A percentile compares a stretch with the other conserved stretches of the same genome.
These are phyloP conservation scores for Unio pictorum DNA, from an alignment of 2,888 invertebrate genomes.

Conservation along the genomic window DNA sequence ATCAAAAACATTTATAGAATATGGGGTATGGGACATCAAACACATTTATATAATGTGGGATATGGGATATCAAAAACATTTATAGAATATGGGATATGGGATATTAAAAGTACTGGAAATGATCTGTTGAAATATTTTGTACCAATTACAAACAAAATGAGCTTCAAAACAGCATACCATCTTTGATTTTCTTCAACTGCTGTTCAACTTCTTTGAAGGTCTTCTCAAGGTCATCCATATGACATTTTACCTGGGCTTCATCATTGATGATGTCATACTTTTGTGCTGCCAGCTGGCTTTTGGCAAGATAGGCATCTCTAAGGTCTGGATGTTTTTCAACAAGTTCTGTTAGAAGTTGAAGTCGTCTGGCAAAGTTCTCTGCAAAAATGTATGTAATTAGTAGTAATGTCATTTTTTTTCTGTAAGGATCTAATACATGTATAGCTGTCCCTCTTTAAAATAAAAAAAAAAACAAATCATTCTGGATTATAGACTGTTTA, in stretches of 20 bases:
- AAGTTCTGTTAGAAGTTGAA: conserved; percentile 45
- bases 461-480: no score
- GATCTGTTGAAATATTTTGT: background rate
- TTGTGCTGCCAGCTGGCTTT: conserved; percentile 59
- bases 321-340: conserved; percentile 58
- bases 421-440: no score
- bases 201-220: conserved; percentile 52
- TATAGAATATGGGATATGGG: no score
- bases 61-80: no score
- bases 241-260: conserved; percentile 53
- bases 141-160: background rate
- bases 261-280: conserved; percentile 62
- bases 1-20: no score
- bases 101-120: no score
- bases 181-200: conserved; percentile 41
- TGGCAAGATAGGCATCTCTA: conserved; percentile 55
- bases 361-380: conserved; percentile 57
- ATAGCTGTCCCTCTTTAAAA: no score
- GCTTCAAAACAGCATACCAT: conserved; percentile 25
- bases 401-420: background rate
- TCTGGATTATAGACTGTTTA: no score
- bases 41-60: no score
- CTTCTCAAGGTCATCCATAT: conserved; percentile 49
- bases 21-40: no score
- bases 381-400: conserved; percentile 8